Base-by-base conservation (phyloP, 1,140 invertebrate genomes). In the Drosophila pachea region DNA sequence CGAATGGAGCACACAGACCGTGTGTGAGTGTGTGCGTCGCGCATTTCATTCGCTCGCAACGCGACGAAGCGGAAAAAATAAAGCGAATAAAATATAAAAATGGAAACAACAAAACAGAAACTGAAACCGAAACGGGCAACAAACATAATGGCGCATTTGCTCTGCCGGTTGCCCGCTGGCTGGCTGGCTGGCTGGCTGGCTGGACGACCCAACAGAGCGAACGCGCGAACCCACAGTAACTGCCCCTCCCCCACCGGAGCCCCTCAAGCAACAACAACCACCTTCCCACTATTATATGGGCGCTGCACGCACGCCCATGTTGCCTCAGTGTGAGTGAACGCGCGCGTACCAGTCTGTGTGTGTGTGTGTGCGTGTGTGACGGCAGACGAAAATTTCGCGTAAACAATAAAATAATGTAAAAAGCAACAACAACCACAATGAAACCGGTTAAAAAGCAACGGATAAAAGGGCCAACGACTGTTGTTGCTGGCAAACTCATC, bases 1-100 rank as follows among this genome's bases (percentile, higher is more conserved):
- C 29, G 14, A 49, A 48, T 55, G 38, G 31, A 22, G 22, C 22
- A 22, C 9, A 43, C 32, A 12, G n/a, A 45, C 14, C 35, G 31
- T 50, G 69, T 42, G 76, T 40, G 59, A 45, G 45, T 58, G 45
- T 52, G 47, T 63, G 62, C 67, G 62, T 81, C 77, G 82, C 81
- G 71, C 50, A 86, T 86, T 86, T 86, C 81, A 86, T 86, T 86
- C 81, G 81, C 76, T 86, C 82, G 74, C 76, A 58, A 86, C 50
- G 81, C 81, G 82, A 74, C 82, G 82, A 77, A 86, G 81, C 81
- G 81, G 82, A 86, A 86, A 86, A 86, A 86, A 86, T 84, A 86
- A 84, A 86, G 81, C 81, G 81, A 84, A 84, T 86, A 86, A 84
- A 86, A 86, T 84, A 84, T 86, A 86, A 79, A 84, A 79, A 84